A percentile compares a stretch with the other conserved stretches of the same genome.
Conservation (phyloP, 2,888 invertebrate genomes). For the Phania funesta region DNA sequence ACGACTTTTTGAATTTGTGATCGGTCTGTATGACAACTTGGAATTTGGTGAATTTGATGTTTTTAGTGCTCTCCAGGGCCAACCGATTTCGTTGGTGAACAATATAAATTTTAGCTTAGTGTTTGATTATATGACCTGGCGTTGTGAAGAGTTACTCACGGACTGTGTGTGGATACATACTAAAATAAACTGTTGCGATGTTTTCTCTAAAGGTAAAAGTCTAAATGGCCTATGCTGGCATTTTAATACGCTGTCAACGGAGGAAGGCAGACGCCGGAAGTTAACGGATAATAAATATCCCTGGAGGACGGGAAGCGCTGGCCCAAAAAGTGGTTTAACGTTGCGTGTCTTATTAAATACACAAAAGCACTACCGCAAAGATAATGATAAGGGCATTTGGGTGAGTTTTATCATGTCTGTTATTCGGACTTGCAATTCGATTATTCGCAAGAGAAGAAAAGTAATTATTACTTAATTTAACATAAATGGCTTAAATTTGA, state of each 20-base stretch:
- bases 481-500: too few species aligned
- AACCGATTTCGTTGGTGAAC: slow-evolving; percentile 71
- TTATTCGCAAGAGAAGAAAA: too few species aligned
- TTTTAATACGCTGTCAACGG: slow-evolving; percentile 80
- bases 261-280: slow-evolving; percentile 70
- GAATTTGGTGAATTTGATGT: slow-evolving; percentile 75
- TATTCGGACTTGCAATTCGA: too few species aligned
- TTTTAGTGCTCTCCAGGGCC: slow-evolving; percentile 70
- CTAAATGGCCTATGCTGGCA: slow-evolving; percentile 81
- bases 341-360: slow-evolving; percentile 72
- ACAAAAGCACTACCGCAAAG: slow-evolving; percentile 71
- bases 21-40: slow-evolving; percentile 74
- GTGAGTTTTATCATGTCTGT: slow-evolving; percentile 56
- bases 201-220: slow-evolving; percentile 80
- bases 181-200: slow-evolving; percentile 80
- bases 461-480: too few species aligned
- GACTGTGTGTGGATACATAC: slow-evolving; percentile 80
- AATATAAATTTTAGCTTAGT: slow-evolving; percentile 76
- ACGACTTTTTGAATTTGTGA: slow-evolving; percentile 73
- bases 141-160: slow-evolving; percentile 79
- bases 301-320: slow-evolving; percentile 73
- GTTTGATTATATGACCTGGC: slow-evolving; percentile 76
- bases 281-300: slow-evolving; percentile 73
- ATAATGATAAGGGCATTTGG: slow-evolving; percentile 72
- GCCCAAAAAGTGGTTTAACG: slow-evolving; percentile 72